Base-by-base conservation (phyloP, 2,888 invertebrate genomes). In the Chelonus formosanus region DNA sequence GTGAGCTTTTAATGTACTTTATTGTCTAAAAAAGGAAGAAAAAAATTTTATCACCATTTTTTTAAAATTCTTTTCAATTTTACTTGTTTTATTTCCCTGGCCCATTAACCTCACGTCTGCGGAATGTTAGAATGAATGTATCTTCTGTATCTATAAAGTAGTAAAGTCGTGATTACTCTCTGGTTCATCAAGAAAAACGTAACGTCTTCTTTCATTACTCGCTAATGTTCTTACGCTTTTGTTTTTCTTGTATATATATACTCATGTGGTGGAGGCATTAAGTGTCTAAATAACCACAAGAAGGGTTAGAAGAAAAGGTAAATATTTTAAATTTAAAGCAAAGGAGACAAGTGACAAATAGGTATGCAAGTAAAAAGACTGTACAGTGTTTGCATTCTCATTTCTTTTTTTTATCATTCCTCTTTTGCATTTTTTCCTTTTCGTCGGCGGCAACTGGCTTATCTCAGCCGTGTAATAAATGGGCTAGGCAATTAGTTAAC, bases 381-480 rank as follows among this genome's bases (percentile, higher is more conserved):
- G 35, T 10, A 54, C 35, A 10, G 36, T 54, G 36, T 54, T 34
- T 8, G 35, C 45, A 5, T 65, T 52, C 32, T 43, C 40, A 6
- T 50, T 53, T 43, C 32, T 55, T 47, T 47, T 34, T 31, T 40
- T 3, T n/a, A 31, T 68, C 34, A n/a, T 47, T 20, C n/a, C 52
- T 52, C 31, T 43, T 10, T 36, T 56, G n/a, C 48, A 31, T 59
- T 60, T 45, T 59, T 63, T 35, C n/a, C n/a, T 54, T 54, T 43
- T 59, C 45, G 43, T 56, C 48, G 48, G 40, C 62, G 52, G 60
- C 63, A 65, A 64, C 64, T 62, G 67, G 53, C 60, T 65, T 63
- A 69, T 69, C 63, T 62, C 55, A 59, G 62, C 35, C 56, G 55
- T 54, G 65, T 59, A 63, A 67, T 67, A 65, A 69, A 69, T 67